Evolutionary conservation across 2,797 vertebrate species (phyloP).

Genomic region (Choloepus didactylus): DNA sequence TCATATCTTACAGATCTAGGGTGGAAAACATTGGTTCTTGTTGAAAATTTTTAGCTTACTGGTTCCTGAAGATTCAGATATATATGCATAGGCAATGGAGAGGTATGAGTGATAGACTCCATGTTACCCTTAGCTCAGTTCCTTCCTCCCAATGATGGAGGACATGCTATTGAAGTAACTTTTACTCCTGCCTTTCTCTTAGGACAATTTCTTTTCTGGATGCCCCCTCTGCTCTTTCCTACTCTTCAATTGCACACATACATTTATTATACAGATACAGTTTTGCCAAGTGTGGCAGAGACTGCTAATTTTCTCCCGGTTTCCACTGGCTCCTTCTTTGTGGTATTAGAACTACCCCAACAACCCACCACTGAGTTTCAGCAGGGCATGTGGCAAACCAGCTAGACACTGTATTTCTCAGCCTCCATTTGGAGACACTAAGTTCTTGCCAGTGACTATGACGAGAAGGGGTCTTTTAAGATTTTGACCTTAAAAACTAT

Average conservation of each 20-base stretch:
- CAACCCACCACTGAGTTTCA: background rate
- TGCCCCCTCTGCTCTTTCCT: background rate
- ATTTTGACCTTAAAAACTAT: background rate
- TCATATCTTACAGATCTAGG: background rate
- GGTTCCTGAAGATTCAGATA: background rate
- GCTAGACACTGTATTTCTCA: background rate
- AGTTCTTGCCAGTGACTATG: background rate
- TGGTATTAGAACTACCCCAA: background rate
- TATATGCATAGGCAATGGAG: background rate
- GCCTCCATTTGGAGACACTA: background rate
- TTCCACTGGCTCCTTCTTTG: constrained; percentile 3
- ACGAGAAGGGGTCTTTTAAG: constrained; percentile 17
- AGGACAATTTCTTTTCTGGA: background rate
- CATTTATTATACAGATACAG: background rate
- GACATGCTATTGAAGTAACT: background rate
- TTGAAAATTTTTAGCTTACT: background rate
- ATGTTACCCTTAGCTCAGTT: background rate
- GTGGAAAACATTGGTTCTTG: background rate
- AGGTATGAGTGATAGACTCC: background rate
- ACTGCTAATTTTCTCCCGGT: background rate
- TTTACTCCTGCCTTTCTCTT: background rate
- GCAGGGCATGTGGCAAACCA: background rate
- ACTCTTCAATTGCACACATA: background rate
- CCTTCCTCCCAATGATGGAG: background rate
- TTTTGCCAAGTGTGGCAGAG: background rate